Conservation (phyloP, 2,888 invertebrate species). For the Pachycephus smyrnensis region DNA sequence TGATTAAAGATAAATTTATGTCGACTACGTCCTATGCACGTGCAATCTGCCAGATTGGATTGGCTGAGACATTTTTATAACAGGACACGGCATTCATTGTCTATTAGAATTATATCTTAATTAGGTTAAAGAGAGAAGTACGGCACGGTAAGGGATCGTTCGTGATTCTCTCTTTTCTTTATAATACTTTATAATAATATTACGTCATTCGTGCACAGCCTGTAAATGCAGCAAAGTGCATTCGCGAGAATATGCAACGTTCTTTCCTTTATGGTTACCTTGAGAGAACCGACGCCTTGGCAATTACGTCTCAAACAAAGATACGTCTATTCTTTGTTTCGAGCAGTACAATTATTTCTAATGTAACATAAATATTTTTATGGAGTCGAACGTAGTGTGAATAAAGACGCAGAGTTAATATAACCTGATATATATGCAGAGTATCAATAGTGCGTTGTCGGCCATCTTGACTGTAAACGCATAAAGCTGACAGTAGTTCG, state of each 20-base stretch:
- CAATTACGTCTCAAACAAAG: background rate
- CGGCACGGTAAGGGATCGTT: background rate
- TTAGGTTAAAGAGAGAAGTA: background rate
- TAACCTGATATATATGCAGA: conserved; percentile 91
- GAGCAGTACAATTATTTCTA: background rate
- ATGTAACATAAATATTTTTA: background rate
- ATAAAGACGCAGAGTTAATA: background rate
- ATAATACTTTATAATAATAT: background rate
- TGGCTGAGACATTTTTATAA: background rate
- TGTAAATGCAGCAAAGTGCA: background rate
- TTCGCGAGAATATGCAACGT: background rate
- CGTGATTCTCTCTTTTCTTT: background rate
- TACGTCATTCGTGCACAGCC: background rate
- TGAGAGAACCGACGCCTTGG: background rate
- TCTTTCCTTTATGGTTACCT: background rate
- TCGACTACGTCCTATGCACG: background rate
- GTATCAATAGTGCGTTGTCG: conserved; percentile 89
- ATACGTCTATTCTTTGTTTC: background rate
- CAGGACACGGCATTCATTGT: background rate
- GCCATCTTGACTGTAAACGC: conserved; percentile 93
- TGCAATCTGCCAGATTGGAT: background rate
- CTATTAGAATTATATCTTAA: background rate
- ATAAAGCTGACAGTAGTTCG: conserved; percentile 93
- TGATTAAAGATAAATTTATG: background rate
- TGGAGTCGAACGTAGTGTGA: background rate